These are phyloP conservation scores for Centropristis striata DNA, from an alignment of 2,113 vertebrate species.

Conservation along the genomic window DNA sequence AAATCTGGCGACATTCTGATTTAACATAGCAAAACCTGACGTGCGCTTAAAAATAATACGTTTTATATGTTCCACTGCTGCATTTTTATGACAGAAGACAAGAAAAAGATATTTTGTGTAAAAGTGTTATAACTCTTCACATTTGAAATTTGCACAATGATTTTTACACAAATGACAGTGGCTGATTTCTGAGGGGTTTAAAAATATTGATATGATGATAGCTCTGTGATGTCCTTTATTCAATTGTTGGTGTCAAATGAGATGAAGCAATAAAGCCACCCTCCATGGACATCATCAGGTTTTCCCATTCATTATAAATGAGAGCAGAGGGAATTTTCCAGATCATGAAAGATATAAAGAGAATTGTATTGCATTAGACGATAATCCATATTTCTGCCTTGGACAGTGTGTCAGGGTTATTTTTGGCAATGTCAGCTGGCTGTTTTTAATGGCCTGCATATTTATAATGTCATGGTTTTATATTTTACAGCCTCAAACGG, in stretches of 20 bases:
- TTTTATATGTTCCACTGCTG: not conserved
- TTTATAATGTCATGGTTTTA: slow-evolving; percentile 82
- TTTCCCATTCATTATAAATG: slow-evolving; percentile 66
- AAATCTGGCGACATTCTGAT: not conserved
- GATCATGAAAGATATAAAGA: slow-evolving; percentile 73
- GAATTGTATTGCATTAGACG: slow-evolving; percentile 73
- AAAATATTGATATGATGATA: too few relatives aligned
- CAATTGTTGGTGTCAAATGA: not conserved
- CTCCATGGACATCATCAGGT: slow-evolving; percentile 56
- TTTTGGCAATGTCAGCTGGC: slow-evolving; percentile 78
- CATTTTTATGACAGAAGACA: not conserved
- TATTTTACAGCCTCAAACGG: slow-evolving; percentile 78
- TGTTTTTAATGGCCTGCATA: slow-evolving; percentile 77
- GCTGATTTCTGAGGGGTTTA: not conserved
- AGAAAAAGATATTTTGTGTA: not conserved
- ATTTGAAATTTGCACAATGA: slow-evolving; percentile 3
- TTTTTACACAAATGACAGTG: not conserved
- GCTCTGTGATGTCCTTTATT: not conserved
- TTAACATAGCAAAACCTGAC: not conserved
- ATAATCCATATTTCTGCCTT: slow-evolving; percentile 75
- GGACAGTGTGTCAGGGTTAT: slow-evolving; percentile 71
- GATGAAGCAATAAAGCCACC: slow-evolving; percentile 34
- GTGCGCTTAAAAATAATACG: not conserved
- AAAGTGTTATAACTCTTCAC: not conserved
- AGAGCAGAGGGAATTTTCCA: slow-evolving; percentile 72